A percentile compares a stretch with the other conserved stretches of the same genome.
phyloP scores from a whole-genome alignment of 1,140 invertebrate genomes.

The Camponotus pennsylvanicus region DNA sequence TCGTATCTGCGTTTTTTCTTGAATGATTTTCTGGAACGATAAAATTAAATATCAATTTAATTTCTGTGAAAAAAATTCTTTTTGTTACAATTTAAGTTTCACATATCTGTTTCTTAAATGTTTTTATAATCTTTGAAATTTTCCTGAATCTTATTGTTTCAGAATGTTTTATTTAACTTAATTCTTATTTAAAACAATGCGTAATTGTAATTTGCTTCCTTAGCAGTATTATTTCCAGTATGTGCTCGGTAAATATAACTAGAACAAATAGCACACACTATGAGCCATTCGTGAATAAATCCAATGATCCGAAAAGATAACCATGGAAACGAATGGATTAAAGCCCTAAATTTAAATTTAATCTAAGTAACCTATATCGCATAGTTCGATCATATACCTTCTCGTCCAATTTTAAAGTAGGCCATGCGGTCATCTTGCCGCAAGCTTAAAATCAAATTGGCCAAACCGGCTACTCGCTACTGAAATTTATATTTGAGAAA shows the following conservation, averaged over 20 bases:
- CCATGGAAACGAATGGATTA: background rate
- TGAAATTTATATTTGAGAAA: constrained; percentile 27
- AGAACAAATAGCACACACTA: background rate
- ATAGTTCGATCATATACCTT: background rate
- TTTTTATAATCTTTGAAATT: background rate
- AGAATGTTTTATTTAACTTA: background rate
- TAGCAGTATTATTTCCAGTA: background rate
- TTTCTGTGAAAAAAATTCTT: background rate
- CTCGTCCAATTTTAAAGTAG: constrained; percentile 27
- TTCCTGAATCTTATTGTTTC: background rate
- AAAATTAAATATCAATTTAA: background rate
- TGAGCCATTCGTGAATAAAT: constrained; percentile 9
- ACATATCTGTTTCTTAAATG: background rate
- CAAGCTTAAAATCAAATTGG: constrained; percentile 7
- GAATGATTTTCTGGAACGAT: background rate
- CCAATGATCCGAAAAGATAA: background rate
- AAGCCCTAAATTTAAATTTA: constrained; percentile 16
- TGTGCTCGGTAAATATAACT: background rate
- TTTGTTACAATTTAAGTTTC: background rate
- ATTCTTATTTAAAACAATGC: background rate
- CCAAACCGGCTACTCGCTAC: background rate
- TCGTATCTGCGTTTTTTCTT: background rate
- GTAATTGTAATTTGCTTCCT: background rate
- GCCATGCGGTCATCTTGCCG: background rate
- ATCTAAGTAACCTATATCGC: background rate